Evolutionary conservation across 2,888 invertebrate species (phyloP), one percentile per base, ranked within the genome.

Genomic region (Drosophila mimica): DNA sequence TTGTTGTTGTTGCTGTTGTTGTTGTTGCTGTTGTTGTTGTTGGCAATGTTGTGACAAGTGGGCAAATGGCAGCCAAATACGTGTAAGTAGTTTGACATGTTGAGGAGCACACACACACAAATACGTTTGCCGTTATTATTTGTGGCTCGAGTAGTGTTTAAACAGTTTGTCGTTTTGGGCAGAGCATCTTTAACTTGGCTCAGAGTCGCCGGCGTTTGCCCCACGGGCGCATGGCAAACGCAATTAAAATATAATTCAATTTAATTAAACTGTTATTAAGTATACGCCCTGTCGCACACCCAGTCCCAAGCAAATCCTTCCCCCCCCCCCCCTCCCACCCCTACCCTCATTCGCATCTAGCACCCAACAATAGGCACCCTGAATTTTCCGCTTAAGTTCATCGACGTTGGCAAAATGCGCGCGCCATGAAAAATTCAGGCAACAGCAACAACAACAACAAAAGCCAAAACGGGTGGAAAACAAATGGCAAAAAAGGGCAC

Each of bases 171-270:
- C 25, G 31, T 7, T 3, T 8, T n/a, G 51, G 5, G 17, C 13
- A 25, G 20, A 15, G 11, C 13, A 34, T 28, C 33, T n/a, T 59
- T n/a, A 34, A 17, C 28, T 17, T 28, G 25, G 7, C 15, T 36
- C 5, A 13, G 51, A 13, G 51, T 25, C 4, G 3, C 0, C 11
- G 15, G 30, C 20, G 43, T 34, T 4, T 8, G 6, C 33, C n/a
- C 28, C 49, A 30, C 11, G 51, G 34, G 58, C 46, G 8, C 46
- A 25, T 15, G 15, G 4, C 66, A 43, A 61, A 43, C 53, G 58
- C 81, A 81, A 84, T 86, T 88, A 79, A 81, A 81, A 76, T 59
- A 77, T 79, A 87, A 89, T 87, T 87, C 74, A 75, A 77, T 89
- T 84, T 74, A 81, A 83, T 84, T 76, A 79, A 81, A 83, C 70